Conservation (phyloP, 2,113 vertebrate genomes). For the Asarcornis scutulata region DNA sequence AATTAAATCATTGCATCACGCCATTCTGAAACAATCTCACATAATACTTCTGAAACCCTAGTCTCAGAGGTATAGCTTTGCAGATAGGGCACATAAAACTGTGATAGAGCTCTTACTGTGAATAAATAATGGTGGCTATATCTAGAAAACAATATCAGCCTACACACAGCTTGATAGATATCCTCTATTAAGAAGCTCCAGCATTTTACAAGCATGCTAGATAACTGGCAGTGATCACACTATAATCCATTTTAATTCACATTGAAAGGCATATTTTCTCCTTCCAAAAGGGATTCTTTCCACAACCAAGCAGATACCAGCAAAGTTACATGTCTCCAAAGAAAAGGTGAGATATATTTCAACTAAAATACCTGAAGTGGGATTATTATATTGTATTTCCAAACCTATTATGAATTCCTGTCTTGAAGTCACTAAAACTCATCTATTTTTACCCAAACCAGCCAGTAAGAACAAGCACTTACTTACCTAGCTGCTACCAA, state of each 20-base stretch:
- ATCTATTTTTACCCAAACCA: neutral
- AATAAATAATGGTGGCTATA: neutral
- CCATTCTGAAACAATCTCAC: neutral
- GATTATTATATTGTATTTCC: neutral
- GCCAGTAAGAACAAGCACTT: rapidly evolving
- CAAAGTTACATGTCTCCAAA: neutral
- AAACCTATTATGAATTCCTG: rapidly evolving
- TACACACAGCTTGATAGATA: neutral
- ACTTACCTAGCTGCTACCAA: neutral
- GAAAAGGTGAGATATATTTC: neutral
- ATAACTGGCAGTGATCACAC: neutral
- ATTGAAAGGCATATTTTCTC: rapidly evolving
- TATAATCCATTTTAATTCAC: neutral
- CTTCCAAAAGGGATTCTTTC: neutral
- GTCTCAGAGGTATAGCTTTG: neutral
- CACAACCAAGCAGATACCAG: neutral
- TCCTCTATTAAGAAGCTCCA: neutral
- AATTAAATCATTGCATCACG: rapidly evolving
- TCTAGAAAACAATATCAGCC: neutral
- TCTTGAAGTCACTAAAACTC: neutral
- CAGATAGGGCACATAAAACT: neutral
- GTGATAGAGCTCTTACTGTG: neutral
- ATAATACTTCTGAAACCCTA: neutral
- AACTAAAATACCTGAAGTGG: neutral
- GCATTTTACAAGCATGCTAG: neutral